Conservation (phyloP, 2,888 invertebrate genomes). For the Acanthopleura granulata region DNA sequence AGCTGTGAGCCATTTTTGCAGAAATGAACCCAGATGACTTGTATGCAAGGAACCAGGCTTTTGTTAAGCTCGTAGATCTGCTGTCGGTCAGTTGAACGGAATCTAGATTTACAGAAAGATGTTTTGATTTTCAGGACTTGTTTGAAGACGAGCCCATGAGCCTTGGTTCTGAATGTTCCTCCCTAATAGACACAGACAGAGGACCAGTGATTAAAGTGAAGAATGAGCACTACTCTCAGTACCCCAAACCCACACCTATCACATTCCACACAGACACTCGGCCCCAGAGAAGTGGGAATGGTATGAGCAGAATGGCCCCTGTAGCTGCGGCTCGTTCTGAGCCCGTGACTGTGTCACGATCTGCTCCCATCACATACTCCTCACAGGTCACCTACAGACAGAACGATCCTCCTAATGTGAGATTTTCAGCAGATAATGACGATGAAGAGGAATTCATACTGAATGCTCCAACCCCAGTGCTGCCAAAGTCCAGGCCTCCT, state of each 20-base stretch:
- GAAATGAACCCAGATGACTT: too few species aligned
- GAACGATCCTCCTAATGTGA: not conserved
- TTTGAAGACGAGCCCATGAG: slow-evolving; percentile 17
- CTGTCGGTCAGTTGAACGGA: too few species aligned
- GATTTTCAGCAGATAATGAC: not conserved
- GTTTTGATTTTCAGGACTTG: slow-evolving; percentile 10
- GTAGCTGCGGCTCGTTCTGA: not conserved
- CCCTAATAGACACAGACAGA: slow-evolving; percentile 7
- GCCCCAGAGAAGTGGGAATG: not conserved
- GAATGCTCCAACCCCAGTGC: not conserved
- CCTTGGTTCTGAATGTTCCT: not conserved
- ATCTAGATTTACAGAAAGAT: not conserved
- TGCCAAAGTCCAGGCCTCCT: not conserved
- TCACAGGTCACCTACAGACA: not conserved
- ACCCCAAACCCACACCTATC: not conserved
- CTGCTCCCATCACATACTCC: not conserved
- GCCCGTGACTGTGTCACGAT: not conserved
- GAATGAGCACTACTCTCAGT: slow-evolving; percentile 24
- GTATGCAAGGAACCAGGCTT: too few species aligned
- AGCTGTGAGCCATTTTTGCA: too few species aligned
- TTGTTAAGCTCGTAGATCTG: too few species aligned
- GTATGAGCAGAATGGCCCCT: not conserved
- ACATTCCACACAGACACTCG: not conserved
- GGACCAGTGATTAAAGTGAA: slow-evolving; percentile 24
- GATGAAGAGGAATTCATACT: slow-evolving; percentile 1